phyloP scores from a whole-genome alignment of 2,113 vertebrate species.

The Plestiodon gilberti region DNA sequence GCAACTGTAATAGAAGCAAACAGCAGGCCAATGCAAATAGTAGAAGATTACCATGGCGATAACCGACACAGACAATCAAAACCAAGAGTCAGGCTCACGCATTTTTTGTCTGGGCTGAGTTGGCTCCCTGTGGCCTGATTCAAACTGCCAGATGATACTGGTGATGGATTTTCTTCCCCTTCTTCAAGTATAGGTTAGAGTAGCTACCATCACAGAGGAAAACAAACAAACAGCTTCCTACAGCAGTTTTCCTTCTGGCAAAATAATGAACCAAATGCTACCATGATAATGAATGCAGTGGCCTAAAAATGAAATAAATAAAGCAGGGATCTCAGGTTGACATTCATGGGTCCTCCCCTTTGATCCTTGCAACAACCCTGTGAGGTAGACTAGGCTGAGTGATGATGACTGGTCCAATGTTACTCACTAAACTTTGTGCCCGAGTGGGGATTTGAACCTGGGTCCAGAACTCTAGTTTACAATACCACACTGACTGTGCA shows the following conservation, averaged over 20 bases:
- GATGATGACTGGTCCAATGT: not conserved
- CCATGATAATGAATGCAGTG: too few species aligned
- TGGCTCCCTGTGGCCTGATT: not conserved
- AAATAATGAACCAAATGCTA: too few species aligned
- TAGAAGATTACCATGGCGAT: not conserved
- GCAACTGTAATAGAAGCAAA: not conserved
- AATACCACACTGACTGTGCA: too few species aligned
- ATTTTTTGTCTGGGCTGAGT: not conserved
- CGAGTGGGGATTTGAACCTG: not conserved
- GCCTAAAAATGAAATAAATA: too few species aligned
- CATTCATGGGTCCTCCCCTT: not conserved
- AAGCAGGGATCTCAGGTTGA: not conserved
- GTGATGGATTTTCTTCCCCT: not conserved
- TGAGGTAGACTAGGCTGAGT: not conserved
- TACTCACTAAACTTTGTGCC: not conserved
- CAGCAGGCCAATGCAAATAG: not conserved
- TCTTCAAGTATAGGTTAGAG: not conserved
- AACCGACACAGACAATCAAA: not conserved
- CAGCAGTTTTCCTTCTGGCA: too few species aligned
- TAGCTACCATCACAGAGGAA: not conserved
- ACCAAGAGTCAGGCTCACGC: too few species aligned
- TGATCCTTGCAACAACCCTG: not conserved
- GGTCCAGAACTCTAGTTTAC: not conserved
- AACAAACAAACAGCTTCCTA: not conserved
- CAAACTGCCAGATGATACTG: not conserved